Base-by-base conservation (phyloP, 1,140 invertebrate species). In the Drosophila pandora region DNA sequence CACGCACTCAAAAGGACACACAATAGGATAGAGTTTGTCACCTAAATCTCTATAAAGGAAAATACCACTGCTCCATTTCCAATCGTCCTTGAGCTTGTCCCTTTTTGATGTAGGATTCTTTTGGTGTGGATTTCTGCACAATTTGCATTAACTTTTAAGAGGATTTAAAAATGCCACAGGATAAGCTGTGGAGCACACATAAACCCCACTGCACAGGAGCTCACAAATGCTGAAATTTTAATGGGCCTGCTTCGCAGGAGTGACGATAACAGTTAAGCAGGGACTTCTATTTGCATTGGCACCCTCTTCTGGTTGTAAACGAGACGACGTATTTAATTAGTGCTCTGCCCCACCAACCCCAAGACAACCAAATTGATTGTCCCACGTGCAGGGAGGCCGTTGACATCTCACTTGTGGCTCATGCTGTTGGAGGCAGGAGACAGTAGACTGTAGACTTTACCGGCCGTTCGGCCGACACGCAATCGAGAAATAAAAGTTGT, bases 301-400 rank as follows among this genome's bases (percentile, higher is more conserved):
- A 34, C 34, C 45, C 47, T 30, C 34, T 43, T 39, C 30, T 22
- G 30, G 41, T 50, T 22, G 62, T 82, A 78, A 82, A 80, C 72
- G 72, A 80, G 81, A 76, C 72, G 72, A 58, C 50, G 58, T 79
- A 85, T 59, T 73, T 76, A 84, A 84, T 84, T 76, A 75, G 47
- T 22, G 43, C n/a, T 21, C 37, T 32, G 23, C 30, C n/a, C n/a
- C 10, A 30, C 17, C 23, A 12, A 23, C 12, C n/a, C n/a, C 12
- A 9, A 13, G 41, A 13, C 34, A 7, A 3, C 13, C 3, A 23
- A 54, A 57, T 63, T 56, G 75, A 69, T 74, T 78, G 56, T 28
- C 22, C 39, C 64, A 78, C 64, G 57, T 78, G 56, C 45, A n/a
- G 30, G 50, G 54, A 45, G 58, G 56, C 22, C 47, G 59, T 70